Base-by-base conservation (phyloP, 1,140 invertebrate genomes). In the Scaptomyza hsui region DNA sequence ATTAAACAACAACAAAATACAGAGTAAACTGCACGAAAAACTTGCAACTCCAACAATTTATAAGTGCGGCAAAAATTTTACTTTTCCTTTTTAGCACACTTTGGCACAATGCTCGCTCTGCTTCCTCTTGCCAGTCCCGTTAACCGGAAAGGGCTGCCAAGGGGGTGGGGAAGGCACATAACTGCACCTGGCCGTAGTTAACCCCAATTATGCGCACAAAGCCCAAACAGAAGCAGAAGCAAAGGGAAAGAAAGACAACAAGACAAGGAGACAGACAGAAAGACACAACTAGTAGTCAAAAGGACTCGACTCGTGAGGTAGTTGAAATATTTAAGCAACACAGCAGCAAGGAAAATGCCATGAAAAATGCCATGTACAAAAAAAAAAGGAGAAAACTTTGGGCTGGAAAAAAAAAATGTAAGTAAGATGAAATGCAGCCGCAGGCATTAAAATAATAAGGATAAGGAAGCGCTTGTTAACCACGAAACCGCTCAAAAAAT, bases 401-500 rank as follows among this genome's bases (percentile, higher is more conserved):
- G 26, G 26, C 7, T 29, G 26, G 26, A 44, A 41, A 52, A 57
- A 60, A 53, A 75, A 71, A 88, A 82, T 82, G 82, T 86, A 88
- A 88, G 82, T 78, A 86, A 86, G 82, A 86, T 86, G 82, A 80
- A 86, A 86, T 73, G 78, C 75, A 78, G 82, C 82, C 82, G 82
- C 82, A 86, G 82, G 82, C 82, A 86, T 86, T 86, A 88, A 86
- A 86, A 86, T 86, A 86, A 86, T 86, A 86, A 88, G 82, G 82
- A 86, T 86, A 86, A 86, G 82, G 82, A 86, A 86, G 83, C 82
- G 82, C 78, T 86, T 86, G 82, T 86, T 86, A 86, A 86, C 82
- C 82, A 86, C 82, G 82, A 88, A 86, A 86, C 71, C 78, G 82
- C 78, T 88, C 82, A 88, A 86, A 85, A 81, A 37, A 37, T 37